Evolutionary conservation across 2,888 invertebrate genomes (phyloP), one percentile per base, ranked within the genome.

Genomic region (Formica aserva): DNA sequence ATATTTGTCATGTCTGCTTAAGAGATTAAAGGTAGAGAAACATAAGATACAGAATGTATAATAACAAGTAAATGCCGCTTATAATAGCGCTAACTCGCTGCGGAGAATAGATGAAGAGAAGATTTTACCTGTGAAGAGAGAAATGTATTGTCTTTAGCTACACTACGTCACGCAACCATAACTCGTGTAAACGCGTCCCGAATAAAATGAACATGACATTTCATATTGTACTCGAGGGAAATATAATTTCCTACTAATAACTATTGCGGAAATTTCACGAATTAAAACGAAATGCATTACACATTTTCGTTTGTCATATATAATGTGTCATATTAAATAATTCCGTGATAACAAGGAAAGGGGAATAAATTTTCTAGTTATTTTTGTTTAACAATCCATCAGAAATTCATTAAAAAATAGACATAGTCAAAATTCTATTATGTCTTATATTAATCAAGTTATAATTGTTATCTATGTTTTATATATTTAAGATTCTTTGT

Each of bases 31-130:
- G 52, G 26, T 38, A 38, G 52, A 77, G 76, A 60, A 55, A 76
- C 26, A 8, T 52, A 66, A 52, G 66, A 66, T 77, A 55, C 52
- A 52, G 76, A 77, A 77, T 77, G 26, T 77, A 77, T 77, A 76
- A 76, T 65, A 66, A 77, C 76, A 66, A 66, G 76, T 66, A 77
- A 76, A 66, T 77, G 26, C 52, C 13, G 76, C 13, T 55, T 77
- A 66, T 77, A 80, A 82, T 67, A 52, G 48, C 66, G 72, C 52
- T 77, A 77, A 77, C 22, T 77, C 55, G 48, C 15, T 67, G 45
- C 63, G 13, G 82, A 69, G 77, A 78, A 83, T 85, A 55, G 78
- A 69, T 80, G 60, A 83, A 83, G 83, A 55, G 83, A 80, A 80
- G 85, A 82, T 80, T 85, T 83, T 41, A 83, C 48, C 29, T 52